Conservation (phyloP, 2,888 invertebrate genomes). For the Pinctada fucata region DNA sequence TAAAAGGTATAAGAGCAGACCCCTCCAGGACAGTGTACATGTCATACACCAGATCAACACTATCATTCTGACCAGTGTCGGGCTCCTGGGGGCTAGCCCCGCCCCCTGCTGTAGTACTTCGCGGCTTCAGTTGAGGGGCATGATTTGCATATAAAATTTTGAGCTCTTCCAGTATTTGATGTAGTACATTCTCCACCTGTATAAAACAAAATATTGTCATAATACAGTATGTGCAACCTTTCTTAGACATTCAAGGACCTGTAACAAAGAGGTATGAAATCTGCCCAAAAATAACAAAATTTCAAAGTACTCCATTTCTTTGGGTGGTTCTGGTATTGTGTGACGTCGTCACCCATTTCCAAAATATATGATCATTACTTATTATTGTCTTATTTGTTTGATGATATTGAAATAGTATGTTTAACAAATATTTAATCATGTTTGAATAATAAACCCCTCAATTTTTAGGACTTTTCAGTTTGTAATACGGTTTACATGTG, state of each 20-base stretch:
- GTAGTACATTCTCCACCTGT: conserved; percentile 64
- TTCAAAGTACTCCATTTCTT: too few species aligned
- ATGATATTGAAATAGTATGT: too few species aligned
- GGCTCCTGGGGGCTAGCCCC: conserved; percentile 33
- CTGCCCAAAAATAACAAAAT: too few species aligned
- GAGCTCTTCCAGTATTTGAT: conserved; percentile 65
- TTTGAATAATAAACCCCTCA: too few species aligned
- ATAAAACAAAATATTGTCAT: conserved; percentile 6
- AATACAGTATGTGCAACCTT: neutral
- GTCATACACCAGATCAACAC: conserved; percentile 65
- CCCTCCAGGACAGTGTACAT: conserved; percentile 70
- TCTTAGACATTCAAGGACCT: neutral
- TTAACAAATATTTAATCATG: too few species aligned
- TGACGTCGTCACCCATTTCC: too few species aligned
- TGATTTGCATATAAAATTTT: conserved; percentile 62
- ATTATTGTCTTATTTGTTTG: too few species aligned
- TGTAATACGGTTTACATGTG: too few species aligned
- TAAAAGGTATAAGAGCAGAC: conserved; percentile 70
- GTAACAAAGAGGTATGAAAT: too few species aligned
- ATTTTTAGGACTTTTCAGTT: too few species aligned
- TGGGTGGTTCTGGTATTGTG: too few species aligned
- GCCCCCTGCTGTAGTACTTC: conserved; percentile 35
- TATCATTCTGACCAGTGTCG: conserved; percentile 43
- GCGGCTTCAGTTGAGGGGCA: conserved; percentile 60
- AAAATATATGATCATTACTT: too few species aligned